Evolutionary conservation across 2,113 vertebrate genomes (phyloP), one percentile per base, ranked within the genome.

Genomic region (Bagarius yarrelli): DNA sequence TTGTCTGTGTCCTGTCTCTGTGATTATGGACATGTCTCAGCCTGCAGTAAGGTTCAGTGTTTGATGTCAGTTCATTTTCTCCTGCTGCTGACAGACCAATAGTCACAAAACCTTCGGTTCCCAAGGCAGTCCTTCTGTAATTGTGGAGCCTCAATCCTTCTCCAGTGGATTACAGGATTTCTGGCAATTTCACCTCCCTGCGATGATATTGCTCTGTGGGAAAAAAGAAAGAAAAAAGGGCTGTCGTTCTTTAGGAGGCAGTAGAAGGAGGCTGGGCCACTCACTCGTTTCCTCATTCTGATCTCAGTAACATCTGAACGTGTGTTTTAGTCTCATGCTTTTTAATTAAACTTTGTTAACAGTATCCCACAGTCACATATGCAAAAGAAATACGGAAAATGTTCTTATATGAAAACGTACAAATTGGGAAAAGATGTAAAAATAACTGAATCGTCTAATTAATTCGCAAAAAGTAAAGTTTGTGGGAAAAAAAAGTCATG

Each of bases 1-100:
- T 64, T 67, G 50, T 60, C 50, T 69, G 82, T 76, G 71, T 82
- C 83, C 88, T 88, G 83, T 85, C 87, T 81, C 76, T 89, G 56
- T 89, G 90, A 85, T 85, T 90, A 86, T 91, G 89, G 89, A 91
- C 93, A 92, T 92, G 93, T 93, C 89, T 92, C 87, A 91, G 91
- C 93, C 88, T 92, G 93, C 88, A 91, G 93, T 90, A 87, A 91
- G 91, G 89, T 86, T 86, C 80, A 90, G 91, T 93, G 92, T 94
- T 93, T 93, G 90, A 93, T 93, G 92, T 93, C 91, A 93, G 90
- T 92, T 94, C 89, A 93, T 93, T 93, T 78, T 94, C 88, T 90
- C 85, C 86, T 88, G 85, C 91, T 92, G 92, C 90, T 94, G 93
- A 94, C 92, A 94, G 91, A 89, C 78, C 86, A 88, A 91, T 91